Evolutionary conservation across 2,888 invertebrate genomes (phyloP).

Genomic region (Sclerodermus sp.): DNA sequence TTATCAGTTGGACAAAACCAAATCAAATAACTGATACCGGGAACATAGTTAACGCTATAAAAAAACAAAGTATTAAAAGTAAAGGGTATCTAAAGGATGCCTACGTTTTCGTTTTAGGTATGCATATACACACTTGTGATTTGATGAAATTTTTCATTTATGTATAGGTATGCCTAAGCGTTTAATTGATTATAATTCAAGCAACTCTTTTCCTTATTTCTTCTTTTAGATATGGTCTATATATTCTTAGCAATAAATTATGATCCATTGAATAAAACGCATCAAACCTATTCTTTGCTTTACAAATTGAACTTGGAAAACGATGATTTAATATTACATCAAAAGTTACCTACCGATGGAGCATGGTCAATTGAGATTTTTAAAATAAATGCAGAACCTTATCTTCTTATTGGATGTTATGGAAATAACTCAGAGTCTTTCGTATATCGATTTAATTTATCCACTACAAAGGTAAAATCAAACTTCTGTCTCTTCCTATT

Average conservation of each 20-base stretch:
- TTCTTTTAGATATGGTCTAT: slow-evolving; percentile 31
- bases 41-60: slow-evolving; percentile 3
- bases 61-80: slow-evolving; percentile 13
- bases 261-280: slow-evolving; percentile 24
- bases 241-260: slow-evolving; percentile 42
- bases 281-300: slow-evolving; percentile 33
- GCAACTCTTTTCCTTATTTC: background rate
- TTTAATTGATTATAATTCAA: background rate
- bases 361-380: slow-evolving; percentile 37
- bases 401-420: slow-evolving; percentile 36
- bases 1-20: slow-evolving; percentile 31
- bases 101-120: slow-evolving; percentile 25
- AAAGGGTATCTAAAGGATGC: slow-evolving; percentile 38
- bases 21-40: background rate
- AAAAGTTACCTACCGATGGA: slow-evolving; percentile 33
- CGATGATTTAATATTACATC: slow-evolving; percentile 20
- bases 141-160: background rate
- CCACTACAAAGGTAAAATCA: slow-evolving; percentile 21
- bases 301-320: slow-evolving; percentile 32
- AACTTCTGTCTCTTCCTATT: background rate
- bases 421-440: slow-evolving; percentile 30
- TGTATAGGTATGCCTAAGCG: background rate
- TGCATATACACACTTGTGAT: slow-evolving; percentile 15
- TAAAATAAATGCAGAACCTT: slow-evolving; percentile 16
- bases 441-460: slow-evolving; percentile 30